Base-by-base conservation (phyloP, 2,888 invertebrate species). In the Macrosiphum euphorbiae region DNA sequence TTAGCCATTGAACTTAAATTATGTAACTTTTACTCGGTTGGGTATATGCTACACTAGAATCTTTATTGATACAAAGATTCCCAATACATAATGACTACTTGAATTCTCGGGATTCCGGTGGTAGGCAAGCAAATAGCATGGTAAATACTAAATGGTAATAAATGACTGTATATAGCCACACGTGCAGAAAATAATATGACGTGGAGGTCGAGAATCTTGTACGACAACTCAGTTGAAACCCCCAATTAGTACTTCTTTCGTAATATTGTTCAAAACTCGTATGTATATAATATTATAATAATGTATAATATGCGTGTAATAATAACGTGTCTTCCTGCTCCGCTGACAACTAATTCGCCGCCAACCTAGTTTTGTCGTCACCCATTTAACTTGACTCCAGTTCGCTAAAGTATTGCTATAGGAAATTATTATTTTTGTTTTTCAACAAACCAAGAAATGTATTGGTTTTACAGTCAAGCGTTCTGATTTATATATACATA, bases 1-100 rank as follows among this genome's bases (percentile, higher is more conserved):
- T 58, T 41, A 90, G 61, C 58, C 90, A 44, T 90, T 90, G 67
- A 61, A 90, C 90, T 90, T 47, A 41, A 55, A 90, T 90, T 90
- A 61, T 90, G 28, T 90, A 58, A 58, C 41, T 90, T 90, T 61
- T 90, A 61, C 86, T 58, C 44, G 90, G 35, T 78, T 20, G 78
- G 20, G 35, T 41, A 20, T 41, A 35, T 78, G 55, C 20, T 78
- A 20, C 35, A 20, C 20, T 78, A 35, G 35, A 35, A 35, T 78
- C 20, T 78, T 55, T 78, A 78, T 41, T 78, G 20, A 78, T 78
- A 35, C 78, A 78, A 35, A 35, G 20, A 78, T 90, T 11, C 26
- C 16, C 16, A 61, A 58, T 16, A 67, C 16, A 47, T 89, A 67
- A 67, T 20, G 41, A 90, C 67, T 55, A 61, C 90, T 90, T 67